These are phyloP conservation scores for Oreochromis tanganicae DNA, from an alignment of 2,113 vertebrate genomes.

Conservation along the genomic window DNA sequence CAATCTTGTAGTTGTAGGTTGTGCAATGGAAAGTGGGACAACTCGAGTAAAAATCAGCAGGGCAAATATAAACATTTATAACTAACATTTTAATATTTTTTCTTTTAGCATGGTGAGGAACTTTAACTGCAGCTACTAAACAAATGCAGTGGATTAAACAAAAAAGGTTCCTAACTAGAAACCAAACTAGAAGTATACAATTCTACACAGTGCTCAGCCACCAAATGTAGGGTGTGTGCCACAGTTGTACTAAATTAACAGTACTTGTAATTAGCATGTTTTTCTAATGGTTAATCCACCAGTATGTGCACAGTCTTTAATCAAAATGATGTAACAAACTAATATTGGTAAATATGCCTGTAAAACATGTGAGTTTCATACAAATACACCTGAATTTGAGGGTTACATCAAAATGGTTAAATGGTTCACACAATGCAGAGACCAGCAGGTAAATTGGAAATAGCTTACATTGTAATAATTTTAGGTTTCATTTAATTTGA, in stretches of 20 bases:
- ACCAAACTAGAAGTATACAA: neutral
- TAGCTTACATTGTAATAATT: neutral
- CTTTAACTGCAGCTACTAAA: neutral
- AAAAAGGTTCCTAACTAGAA: neutral
- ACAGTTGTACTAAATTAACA: neutral
- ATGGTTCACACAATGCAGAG: neutral
- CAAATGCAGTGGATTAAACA: neutral
- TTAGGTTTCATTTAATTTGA: neutral
- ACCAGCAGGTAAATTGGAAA: neutral
- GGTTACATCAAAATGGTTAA: neutral
- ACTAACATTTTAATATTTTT: neutral
- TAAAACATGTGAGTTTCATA: neutral
- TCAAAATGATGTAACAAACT: neutral
- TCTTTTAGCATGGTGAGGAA: neutral
- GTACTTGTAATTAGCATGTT: neutral
- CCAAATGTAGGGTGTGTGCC: neutral
- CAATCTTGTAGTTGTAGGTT: neutral
- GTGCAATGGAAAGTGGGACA: neutral
- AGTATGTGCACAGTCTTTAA: neutral
- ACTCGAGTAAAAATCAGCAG: neutral
- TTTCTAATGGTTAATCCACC: neutral
- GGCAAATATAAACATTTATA: neutral
- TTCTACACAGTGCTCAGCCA: neutral
- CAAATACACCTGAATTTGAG: neutral
- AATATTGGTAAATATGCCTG: neutral